Evolutionary conservation across 2,797 vertebrate species (phyloP).

Genomic region (Ficedula albicollis): DNA sequence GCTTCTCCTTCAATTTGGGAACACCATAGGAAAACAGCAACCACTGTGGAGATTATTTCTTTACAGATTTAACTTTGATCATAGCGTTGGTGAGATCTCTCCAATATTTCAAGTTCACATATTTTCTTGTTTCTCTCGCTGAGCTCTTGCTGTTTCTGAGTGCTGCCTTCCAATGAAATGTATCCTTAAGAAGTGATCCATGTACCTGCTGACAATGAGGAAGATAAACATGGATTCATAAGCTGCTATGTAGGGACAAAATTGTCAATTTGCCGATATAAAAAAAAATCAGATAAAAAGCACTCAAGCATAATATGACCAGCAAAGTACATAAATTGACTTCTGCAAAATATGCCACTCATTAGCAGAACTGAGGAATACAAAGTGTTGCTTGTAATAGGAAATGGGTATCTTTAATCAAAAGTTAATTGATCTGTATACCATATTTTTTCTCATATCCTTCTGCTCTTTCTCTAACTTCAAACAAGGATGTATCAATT

Average conservation of each 20-base stretch:
- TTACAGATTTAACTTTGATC: neutral
- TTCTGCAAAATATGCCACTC: neutral
- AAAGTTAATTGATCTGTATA: neutral
- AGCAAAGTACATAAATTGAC: conserved; percentile 4
- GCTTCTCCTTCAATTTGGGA: neutral
- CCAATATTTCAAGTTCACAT: neutral
- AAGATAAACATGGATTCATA: neutral
- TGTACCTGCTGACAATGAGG: neutral
- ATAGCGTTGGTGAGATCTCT: neutral
- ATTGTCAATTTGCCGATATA: neutral
- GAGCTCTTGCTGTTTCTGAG: neutral
- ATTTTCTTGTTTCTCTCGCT: neutral
- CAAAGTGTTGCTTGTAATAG: neutral
- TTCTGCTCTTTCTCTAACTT: conserved; percentile 11
- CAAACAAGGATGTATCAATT: neutral
- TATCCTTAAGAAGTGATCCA: neutral
- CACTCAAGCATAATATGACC: neutral
- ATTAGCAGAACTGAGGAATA: conserved; percentile 19
- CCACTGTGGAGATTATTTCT: neutral
- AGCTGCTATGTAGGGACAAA: neutral
- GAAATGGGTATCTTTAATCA: conserved; percentile 37
- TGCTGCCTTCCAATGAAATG: neutral
- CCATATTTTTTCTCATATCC: neutral
- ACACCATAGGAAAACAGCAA: neutral
- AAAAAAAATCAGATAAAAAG: conserved; percentile 8